Conservation (phyloP, 2,888 invertebrate genomes). For the Aricia artaxerxes region DNA sequence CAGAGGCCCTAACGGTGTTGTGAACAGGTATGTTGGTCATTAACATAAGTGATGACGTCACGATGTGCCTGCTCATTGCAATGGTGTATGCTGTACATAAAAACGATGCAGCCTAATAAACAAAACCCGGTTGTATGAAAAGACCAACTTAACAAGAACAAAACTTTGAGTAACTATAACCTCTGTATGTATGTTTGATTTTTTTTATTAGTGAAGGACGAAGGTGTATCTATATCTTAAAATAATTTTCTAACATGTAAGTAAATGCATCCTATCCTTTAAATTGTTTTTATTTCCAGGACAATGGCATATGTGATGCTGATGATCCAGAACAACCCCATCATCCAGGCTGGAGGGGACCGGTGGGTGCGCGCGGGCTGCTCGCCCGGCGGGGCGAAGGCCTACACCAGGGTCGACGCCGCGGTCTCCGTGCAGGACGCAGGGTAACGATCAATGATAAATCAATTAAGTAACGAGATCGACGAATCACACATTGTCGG, state of each 20-base stretch:
- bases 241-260: no score
- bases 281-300: slow-evolving; percentile 59
- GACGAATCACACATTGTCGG: no score
- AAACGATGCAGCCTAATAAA: no score
- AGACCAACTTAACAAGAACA: no score
- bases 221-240: no score
- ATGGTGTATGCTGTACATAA: no score
- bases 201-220: no score
- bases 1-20: slow-evolving; percentile 64
- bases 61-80: no score
- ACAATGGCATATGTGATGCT: slow-evolving; percentile 88
- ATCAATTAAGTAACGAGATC: no score
- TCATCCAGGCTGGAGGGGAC: slow-evolving; percentile 92
- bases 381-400: slow-evolving; percentile 73
- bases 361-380: slow-evolving; percentile 90
- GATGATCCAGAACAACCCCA: slow-evolving; percentile 90
- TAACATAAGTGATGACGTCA: neutral
- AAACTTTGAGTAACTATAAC: no score
- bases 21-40: slow-evolving; percentile 66
- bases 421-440: slow-evolving; percentile 72
- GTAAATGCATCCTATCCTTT: neutral
- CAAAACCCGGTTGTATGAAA: no score
- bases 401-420: slow-evolving; percentile 64
- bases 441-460: slow-evolving; percentile 51
- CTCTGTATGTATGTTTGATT: no score